A percentile compares a stretch with the other conserved stretches of the same genome.
These are phyloP conservation scores for Rallus limicola DNA, from an alignment of 2,113 vertebrate species.

Conservation along the genomic window DNA sequence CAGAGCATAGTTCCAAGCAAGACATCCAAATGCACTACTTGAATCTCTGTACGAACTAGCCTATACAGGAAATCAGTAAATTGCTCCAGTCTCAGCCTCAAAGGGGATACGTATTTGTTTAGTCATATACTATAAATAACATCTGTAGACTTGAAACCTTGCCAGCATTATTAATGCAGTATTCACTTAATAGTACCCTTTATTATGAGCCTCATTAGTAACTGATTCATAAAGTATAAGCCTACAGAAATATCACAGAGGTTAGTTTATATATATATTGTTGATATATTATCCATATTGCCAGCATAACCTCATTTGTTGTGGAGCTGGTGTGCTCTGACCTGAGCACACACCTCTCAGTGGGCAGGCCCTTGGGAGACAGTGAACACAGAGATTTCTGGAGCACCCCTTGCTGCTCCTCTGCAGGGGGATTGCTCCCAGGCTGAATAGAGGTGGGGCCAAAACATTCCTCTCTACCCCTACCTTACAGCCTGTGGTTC, in stretches of 20 bases:
- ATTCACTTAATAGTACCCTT: conserved; percentile 6
- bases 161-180: conserved; percentile 38
- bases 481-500: not conserved
- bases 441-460: not conserved
- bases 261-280: rapidly evolving
- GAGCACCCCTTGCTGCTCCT: not conserved
- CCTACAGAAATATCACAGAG: not conserved
- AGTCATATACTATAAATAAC: conserved; percentile 68
- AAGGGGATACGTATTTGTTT: conserved; percentile 39
- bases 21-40: conserved; percentile 5
- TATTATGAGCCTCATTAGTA: conserved; percentile 1
- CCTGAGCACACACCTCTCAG: not conserved
- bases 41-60: conserved; percentile 22
- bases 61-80: conserved; percentile 64
- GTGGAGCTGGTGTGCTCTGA: not conserved
- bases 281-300: not conserved
- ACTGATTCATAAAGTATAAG: not conserved
- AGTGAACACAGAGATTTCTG: not conserved
- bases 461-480: not conserved
- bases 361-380: not conserved
- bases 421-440: not conserved
- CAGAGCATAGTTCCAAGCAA: conserved; percentile 1
- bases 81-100: conserved; percentile 56
- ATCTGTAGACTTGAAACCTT: conserved; percentile 23
- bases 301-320: not conserved